Conservation (phyloP, 1,140 invertebrate species). For the Drosophila trapezifrons region DNA sequence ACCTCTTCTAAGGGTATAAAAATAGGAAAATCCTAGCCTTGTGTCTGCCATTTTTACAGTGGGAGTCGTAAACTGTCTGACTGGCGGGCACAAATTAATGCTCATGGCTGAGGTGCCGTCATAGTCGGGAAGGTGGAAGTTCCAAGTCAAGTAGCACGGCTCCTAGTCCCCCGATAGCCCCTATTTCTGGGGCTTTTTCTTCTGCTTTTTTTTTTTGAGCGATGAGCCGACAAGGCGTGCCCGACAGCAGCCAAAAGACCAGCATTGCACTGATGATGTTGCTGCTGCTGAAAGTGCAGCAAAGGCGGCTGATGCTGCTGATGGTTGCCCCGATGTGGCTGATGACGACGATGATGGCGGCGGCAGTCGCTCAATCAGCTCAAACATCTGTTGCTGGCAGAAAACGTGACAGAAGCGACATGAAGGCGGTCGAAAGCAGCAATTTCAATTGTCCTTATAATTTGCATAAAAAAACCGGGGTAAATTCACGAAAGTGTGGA, state of each 20-base stretch:
- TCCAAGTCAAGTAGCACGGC: slow-evolving; percentile 69
- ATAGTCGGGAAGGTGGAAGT: slow-evolving; percentile 52
- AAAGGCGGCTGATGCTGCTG: slow-evolving; percentile 18
- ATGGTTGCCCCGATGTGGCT: slow-evolving; percentile 17
- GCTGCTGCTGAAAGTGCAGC: slow-evolving; percentile 26
- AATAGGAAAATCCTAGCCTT: slow-evolving; percentile 29
- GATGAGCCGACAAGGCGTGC: slow-evolving; percentile 63
- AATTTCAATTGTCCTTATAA: slow-evolving; percentile 41
- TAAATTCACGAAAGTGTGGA: not conserved
- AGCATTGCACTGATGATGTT: slow-evolving; percentile 33
- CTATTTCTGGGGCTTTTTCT: not conserved
- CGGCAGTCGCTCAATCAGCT: slow-evolving; percentile 71
- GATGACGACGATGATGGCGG: slow-evolving; percentile 45
- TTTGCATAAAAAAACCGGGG: slow-evolving; percentile 40
- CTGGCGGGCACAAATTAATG: slow-evolving; percentile 76
- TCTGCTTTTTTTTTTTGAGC: slow-evolving; percentile 16
- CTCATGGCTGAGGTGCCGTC: slow-evolving; percentile 53
- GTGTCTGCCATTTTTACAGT: slow-evolving; percentile 53
- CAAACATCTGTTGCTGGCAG: slow-evolving; percentile 68
- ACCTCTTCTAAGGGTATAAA: slow-evolving; percentile 12
- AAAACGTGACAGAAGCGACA: slow-evolving; percentile 61
- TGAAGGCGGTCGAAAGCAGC: slow-evolving; percentile 50
- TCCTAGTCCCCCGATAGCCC: slow-evolving; percentile 5
- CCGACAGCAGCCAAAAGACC: slow-evolving; percentile 53
- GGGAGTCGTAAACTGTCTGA: slow-evolving; percentile 72